phyloP scores from a whole-genome alignment of 2,797 vertebrate species.

The Sebastolobus altivelis region DNA sequence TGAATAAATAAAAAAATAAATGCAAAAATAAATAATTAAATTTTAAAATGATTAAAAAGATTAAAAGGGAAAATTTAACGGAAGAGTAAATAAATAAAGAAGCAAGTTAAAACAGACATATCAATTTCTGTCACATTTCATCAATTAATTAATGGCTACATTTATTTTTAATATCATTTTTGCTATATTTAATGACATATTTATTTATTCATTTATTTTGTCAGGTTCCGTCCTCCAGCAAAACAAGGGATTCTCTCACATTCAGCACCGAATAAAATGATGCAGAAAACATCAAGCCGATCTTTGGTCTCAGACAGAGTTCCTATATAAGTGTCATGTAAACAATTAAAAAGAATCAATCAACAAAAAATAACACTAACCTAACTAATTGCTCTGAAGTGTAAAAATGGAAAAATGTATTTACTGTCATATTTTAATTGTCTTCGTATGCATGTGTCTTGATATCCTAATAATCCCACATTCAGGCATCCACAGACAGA shows the following conservation, averaged over 20 bases:
- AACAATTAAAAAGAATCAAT: not conserved
- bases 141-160: too few relatives aligned
- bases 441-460: not conserved
- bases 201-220: too few relatives aligned
- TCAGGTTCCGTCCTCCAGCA: too few relatives aligned
- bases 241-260: not conserved
- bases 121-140: too few relatives aligned
- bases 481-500: not conserved
- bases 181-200: too few relatives aligned
- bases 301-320: not conserved
- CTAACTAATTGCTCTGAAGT: not conserved
- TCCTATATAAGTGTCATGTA: not conserved
- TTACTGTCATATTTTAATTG: not conserved
- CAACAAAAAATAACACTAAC: not conserved
- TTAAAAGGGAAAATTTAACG: too few relatives aligned
- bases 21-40: too few relatives aligned
- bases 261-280: not conserved
- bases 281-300: not conserved
- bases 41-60: too few relatives aligned
- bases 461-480: not conserved
- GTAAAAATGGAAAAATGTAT: not conserved
- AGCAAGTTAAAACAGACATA: too few relatives aligned
- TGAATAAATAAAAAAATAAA: too few relatives aligned
- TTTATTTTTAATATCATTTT: too few relatives aligned
- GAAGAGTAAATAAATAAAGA: too few relatives aligned